A percentile compares a stretch with the other conserved stretches of the same genome.
Evolutionary conservation across 2,113 vertebrate species (phyloP).

Genomic region (Heptranchias perlo): DNA sequence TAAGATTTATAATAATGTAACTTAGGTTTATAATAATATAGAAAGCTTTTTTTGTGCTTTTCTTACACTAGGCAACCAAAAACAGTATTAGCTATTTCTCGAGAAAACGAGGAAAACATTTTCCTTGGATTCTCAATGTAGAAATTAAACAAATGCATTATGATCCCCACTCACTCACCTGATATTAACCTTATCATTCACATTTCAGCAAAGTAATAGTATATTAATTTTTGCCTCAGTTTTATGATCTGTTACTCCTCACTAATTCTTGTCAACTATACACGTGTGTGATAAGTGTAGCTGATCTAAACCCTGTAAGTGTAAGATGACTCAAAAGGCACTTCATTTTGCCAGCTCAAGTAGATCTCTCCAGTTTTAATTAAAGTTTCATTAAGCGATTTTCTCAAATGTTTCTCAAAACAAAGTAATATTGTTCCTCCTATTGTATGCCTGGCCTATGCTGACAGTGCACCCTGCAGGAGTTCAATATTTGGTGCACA

Average conservation of each 20-base stretch:
- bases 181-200: not conserved
- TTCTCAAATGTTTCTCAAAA: not conserved
- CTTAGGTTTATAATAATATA: too few species aligned
- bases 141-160: not conserved
- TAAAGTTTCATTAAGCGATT: not conserved
- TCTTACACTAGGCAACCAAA: too few species aligned
- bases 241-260: not conserved
- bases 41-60: too few species aligned
- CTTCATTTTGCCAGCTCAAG: not conserved
- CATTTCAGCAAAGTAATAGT: not conserved
- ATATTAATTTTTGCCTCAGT: not conserved
- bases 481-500: not conserved
- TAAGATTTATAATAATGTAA: too few species aligned
- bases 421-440: not conserved
- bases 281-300: not conserved
- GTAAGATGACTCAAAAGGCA: not conserved
- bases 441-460: not conserved
- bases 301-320: not conserved
- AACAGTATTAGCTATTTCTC: too few species aligned
- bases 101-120: too few species aligned
- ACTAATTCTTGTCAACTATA: not conserved
- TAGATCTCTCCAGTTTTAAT: slow-evolving; percentile 13
- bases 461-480: not conserved
- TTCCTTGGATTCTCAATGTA: too few species aligned
- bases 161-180: not conserved